These are phyloP conservation scores for Chlamydotis undulata DNA, from an alignment of 2,113 vertebrate species.

Conservation along the genomic window DNA sequence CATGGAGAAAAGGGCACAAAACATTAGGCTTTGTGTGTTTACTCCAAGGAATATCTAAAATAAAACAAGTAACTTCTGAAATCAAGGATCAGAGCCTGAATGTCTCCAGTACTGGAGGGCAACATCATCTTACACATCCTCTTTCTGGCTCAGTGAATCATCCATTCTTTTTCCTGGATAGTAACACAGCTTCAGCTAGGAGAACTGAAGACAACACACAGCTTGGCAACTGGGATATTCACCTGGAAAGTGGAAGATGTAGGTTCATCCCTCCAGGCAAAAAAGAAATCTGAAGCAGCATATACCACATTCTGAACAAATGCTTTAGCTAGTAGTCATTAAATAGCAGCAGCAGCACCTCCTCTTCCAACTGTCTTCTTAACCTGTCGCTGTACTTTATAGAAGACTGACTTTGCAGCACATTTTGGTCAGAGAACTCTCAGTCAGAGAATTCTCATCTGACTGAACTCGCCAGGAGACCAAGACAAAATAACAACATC, in stretches of 20 bases:
- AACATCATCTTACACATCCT: not conserved
- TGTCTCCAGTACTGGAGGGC: not conserved
- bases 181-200: constrained; percentile 9
- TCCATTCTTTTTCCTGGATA: not conserved
- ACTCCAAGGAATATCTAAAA: not conserved
- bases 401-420: not conserved
- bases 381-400: not conserved
- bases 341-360: not conserved
- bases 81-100: not conserved
- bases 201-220: constrained; percentile 23
- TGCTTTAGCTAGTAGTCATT: not conserved
- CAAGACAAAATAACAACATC: not conserved
- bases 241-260: not conserved
- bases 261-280: constrained; percentile 38
- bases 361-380: constrained; percentile 1
- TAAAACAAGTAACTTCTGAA: not conserved
- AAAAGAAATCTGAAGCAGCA: constrained; percentile 19
- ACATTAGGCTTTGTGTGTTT: not conserved
- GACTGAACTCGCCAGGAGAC: not conserved
- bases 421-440: not conserved
- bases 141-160: constrained; percentile 11
- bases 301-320: constrained; percentile 44
- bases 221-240: not conserved
- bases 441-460: not conserved
- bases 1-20: not conserved